phyloP scores from a whole-genome alignment of 2,113 vertebrate genomes.

The Etheostoma cragini region DNA sequence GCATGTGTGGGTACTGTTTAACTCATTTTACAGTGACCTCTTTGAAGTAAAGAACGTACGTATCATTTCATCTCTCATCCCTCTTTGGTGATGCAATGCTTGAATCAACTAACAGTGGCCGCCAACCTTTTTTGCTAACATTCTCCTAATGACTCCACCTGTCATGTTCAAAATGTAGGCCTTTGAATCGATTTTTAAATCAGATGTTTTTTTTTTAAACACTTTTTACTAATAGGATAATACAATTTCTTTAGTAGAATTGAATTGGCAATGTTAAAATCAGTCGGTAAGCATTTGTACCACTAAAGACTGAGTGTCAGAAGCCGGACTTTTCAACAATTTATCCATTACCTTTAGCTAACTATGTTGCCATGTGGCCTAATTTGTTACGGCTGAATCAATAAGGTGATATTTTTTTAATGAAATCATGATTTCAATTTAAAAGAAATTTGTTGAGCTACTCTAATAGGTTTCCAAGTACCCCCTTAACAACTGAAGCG shows the following conservation, averaged over 20 bases:
- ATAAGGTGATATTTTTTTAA: too few relatives aligned
- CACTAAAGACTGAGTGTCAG: not conserved
- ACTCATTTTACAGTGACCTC: constrained; percentile 12
- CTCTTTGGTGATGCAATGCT: not conserved
- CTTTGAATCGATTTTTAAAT: not conserved
- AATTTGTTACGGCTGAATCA: too few relatives aligned
- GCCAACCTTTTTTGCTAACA: not conserved
- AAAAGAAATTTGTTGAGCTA: too few relatives aligned
- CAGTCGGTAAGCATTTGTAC: not conserved
- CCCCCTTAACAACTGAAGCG: too few relatives aligned
- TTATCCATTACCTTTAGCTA: not conserved
- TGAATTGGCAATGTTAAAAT: not conserved
- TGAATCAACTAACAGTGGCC: not conserved
- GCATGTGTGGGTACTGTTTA: constrained; percentile 1
- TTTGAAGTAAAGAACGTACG: constrained; percentile 43
- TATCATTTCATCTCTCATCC: constrained; percentile 13
- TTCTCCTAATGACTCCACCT: not conserved
- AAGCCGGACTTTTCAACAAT: not conserved
- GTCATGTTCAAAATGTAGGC: not conserved
- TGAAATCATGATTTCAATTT: too few relatives aligned
- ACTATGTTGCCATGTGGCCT: too few relatives aligned
- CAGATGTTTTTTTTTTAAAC: not conserved
- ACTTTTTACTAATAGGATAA: not conserved
- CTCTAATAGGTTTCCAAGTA: too few relatives aligned
- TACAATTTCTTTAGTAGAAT: too few relatives aligned